Conservation (phyloP, 92 coral and sea anemone genomes). For the Anthopleura xanthogrammica region DNA sequence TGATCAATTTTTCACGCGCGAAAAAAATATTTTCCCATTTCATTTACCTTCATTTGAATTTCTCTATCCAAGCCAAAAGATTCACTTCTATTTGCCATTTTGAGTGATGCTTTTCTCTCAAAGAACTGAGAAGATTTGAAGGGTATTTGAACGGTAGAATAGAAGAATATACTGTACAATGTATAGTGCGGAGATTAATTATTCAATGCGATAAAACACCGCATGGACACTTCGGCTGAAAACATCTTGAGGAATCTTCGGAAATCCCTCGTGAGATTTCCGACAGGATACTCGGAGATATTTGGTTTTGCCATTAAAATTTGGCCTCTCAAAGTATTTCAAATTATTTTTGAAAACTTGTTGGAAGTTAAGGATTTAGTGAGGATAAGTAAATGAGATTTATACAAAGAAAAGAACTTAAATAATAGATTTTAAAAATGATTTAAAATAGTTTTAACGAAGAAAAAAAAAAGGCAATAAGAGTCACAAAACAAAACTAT, state of each 20-base stretch:
- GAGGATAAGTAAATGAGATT: background rate
- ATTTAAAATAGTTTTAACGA: too few species aligned
- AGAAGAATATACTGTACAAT: background rate
- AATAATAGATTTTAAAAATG: too few species aligned
- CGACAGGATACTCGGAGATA: constrained; percentile 1
- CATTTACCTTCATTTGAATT: constrained; percentile 28
- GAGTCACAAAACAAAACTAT: too few species aligned
- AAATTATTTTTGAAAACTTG: background rate
- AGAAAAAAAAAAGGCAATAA: too few species aligned
- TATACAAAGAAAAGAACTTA: too few species aligned
- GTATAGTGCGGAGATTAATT: background rate
- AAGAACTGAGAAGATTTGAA: background rate
- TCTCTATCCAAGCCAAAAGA: constrained; percentile 28
- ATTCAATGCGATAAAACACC: background rate
- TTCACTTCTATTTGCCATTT: constrained; percentile 23
- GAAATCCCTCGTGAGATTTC: background rate
- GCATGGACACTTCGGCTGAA: constrained; percentile 3
- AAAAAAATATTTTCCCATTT: background rate
- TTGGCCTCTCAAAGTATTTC: background rate
- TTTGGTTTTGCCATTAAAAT: background rate
- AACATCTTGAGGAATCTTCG: constrained; percentile 8
- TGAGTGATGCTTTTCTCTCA: background rate
- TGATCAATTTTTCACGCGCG: background rate
- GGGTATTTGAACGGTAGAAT: background rate
- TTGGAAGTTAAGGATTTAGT: background rate